phyloP scores from a whole-genome alignment of 2,888 invertebrate species.

The Polydrusus pterygomalis region DNA sequence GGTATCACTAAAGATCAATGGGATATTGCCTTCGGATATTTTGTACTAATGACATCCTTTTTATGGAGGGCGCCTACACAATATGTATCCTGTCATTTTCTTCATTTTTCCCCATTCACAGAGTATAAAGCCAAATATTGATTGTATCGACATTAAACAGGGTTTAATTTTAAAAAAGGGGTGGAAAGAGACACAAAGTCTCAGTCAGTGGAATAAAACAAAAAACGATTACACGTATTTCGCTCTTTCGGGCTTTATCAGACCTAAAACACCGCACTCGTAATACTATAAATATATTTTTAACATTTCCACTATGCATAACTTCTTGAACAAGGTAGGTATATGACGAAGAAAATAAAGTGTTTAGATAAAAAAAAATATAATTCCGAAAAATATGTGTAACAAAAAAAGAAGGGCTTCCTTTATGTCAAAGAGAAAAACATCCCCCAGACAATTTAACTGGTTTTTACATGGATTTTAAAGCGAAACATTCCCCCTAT shows the following conservation, averaged over 20 bases:
- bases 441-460: conserved; percentile 52
- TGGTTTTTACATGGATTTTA: conserved; percentile 53
- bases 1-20: conserved; percentile 19
- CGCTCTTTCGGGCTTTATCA: too few relatives aligned
- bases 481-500: conserved; percentile 57
- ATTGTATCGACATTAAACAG: conserved; percentile 29
- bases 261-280: too few relatives aligned
- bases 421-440: conserved; percentile 39
- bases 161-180: too few relatives aligned
- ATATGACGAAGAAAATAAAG: too few relatives aligned
- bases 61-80: conserved; percentile 62
- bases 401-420: conserved; percentile 28
- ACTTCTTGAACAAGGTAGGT: too few relatives aligned
- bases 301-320: too few relatives aligned
- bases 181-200: too few relatives aligned
- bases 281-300: too few relatives aligned
- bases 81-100: conserved; percentile 63
- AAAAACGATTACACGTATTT: too few relatives aligned
- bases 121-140: conserved; percentile 58
- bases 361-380: too few relatives aligned
- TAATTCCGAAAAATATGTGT: conserved; percentile 8
- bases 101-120: conserved; percentile 66
- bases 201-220: too few relatives aligned
- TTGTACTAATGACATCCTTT: conserved; percentile 69
- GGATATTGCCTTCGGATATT: conserved; percentile 64